Conservation (phyloP, 1,140 invertebrate species). For the Aphelenchoides avenae region DNA sequence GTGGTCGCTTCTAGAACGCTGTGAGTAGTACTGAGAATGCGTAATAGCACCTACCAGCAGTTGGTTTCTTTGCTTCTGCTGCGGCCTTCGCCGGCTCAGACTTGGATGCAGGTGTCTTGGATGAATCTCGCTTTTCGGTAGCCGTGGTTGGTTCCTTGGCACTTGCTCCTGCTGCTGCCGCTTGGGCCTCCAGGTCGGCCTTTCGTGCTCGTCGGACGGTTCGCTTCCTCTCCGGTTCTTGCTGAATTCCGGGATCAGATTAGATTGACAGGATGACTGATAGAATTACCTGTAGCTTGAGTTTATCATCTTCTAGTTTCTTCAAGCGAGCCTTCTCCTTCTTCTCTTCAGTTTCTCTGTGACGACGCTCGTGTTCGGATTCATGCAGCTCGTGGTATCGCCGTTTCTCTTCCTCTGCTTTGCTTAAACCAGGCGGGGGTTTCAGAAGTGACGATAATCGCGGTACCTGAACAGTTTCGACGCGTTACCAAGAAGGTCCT, state of each 20-base stretch:
- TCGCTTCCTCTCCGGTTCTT: constrained; percentile 13
- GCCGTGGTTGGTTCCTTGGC: background rate
- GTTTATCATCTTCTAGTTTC: constrained; percentile 11
- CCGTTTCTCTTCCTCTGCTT: constrained; percentile 27
- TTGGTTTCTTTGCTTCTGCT: too few relatives aligned
- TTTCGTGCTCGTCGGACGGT: constrained; percentile 21
- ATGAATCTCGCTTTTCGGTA: background rate
- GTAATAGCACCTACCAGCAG: too few relatives aligned
- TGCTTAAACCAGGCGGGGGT: constrained; percentile 11
- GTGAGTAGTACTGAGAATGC: too few relatives aligned
- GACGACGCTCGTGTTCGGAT: constrained; percentile 7
- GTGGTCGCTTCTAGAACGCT: too few relatives aligned
- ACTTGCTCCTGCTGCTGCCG: background rate
- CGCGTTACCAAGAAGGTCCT: constrained; percentile 15
- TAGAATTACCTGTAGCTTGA: background rate
- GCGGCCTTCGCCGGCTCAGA: too few relatives aligned
- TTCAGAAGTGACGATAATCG: too few relatives aligned
- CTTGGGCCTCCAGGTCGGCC: background rate
- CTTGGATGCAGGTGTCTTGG: too few relatives aligned
- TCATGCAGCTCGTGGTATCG: constrained; percentile 14
- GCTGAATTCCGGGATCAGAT: background rate
- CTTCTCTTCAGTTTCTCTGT: constrained; percentile 8
- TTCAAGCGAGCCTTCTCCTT: constrained; percentile 6
- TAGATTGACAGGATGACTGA: background rate
- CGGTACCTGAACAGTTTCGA: constrained; percentile 2